phyloP scores from a whole-genome alignment of 2,888 invertebrate genomes.

The Orchesella flavescens region DNA sequence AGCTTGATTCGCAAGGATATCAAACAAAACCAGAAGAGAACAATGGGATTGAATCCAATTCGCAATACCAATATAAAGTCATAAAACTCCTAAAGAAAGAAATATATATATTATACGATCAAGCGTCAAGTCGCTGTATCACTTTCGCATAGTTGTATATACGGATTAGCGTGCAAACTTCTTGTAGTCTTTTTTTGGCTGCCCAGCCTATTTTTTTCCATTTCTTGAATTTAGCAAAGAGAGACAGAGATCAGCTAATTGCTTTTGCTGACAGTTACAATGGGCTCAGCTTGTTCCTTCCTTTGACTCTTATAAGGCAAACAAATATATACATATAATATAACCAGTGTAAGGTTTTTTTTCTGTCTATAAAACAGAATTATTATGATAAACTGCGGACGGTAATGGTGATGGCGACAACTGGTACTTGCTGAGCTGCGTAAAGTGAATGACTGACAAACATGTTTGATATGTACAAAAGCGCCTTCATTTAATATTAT shows the following conservation, averaged over 20 bases:
- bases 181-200: slow-evolving; percentile 1
- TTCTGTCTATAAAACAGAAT: slow-evolving; percentile 30
- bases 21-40: slow-evolving; percentile 29
- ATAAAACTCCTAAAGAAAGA: not conserved
- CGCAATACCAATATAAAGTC: not conserved
- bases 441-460: slow-evolving; percentile 37
- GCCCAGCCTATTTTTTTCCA: slow-evolving; percentile 20
- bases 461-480: slow-evolving; percentile 23
- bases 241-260: slow-evolving; percentile 48
- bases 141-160: too few relatives aligned
- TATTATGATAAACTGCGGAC: slow-evolving; percentile 44
- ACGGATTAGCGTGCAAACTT: not conserved
- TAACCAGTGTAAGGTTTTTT: slow-evolving; percentile 8
- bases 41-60: slow-evolving; percentile 38
- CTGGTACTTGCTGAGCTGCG: slow-evolving; percentile 40
- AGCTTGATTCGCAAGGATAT: slow-evolving; percentile 51
- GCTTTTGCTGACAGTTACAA: slow-evolving; percentile 58
- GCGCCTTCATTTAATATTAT: not conserved
- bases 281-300: slow-evolving; percentile 6
- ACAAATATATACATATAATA: too few relatives aligned
- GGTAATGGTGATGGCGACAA: slow-evolving; percentile 54
- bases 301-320: not conserved
- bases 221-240: slow-evolving; percentile 49
- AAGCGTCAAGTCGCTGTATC: too few relatives aligned
- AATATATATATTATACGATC: too few relatives aligned